Percentiles rank a stretch among this genome's conserved stretches.
Evolutionary conservation across 2,888 invertebrate genomes (phyloP).

Genomic region (Leptura quadrifasciata): DNA sequence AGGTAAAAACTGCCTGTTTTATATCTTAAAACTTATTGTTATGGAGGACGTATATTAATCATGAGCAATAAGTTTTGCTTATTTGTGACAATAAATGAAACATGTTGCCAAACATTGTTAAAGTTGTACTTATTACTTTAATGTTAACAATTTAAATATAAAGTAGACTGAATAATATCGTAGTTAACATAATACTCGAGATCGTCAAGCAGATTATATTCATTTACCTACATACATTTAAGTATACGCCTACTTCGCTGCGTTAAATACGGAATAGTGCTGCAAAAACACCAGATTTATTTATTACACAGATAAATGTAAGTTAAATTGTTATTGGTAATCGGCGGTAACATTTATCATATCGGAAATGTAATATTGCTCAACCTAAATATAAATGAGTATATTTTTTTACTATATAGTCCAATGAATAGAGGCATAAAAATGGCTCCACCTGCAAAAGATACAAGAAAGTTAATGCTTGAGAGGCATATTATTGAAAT

Average conservation of each 20-base stretch:
- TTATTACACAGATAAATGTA: neutral
- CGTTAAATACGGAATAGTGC: neutral
- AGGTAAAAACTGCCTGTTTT: constrained; percentile 9
- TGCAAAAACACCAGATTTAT: constrained; percentile 1
- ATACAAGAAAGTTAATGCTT: no score
- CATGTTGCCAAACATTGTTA: constrained; percentile 30
- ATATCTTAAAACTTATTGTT: constrained; percentile 3
- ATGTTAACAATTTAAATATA: constrained; percentile 35
- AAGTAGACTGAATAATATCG: constrained; percentile 36
- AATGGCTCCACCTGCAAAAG: no score
- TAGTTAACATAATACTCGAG: constrained; percentile 26
- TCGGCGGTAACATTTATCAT: neutral
- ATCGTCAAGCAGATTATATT: constrained; percentile 13
- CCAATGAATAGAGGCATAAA: no score
- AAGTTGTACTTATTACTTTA: constrained; percentile 35
- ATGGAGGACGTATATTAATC: constrained; percentile 2
- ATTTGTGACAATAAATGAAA: constrained; percentile 35
- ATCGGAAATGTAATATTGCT: no score
- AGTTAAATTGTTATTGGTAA: neutral
- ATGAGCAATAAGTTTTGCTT: constrained; percentile 2
- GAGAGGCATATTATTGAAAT: no score
- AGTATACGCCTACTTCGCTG: neutral
- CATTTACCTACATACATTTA: constrained; percentile 10
- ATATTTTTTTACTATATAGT: no score
- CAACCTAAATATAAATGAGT: no score